Percentiles rank a stretch among this genome's conserved stretches.
phyloP scores from a whole-genome alignment of 2,888 invertebrate genomes.

The Diarsia mendica region DNA sequence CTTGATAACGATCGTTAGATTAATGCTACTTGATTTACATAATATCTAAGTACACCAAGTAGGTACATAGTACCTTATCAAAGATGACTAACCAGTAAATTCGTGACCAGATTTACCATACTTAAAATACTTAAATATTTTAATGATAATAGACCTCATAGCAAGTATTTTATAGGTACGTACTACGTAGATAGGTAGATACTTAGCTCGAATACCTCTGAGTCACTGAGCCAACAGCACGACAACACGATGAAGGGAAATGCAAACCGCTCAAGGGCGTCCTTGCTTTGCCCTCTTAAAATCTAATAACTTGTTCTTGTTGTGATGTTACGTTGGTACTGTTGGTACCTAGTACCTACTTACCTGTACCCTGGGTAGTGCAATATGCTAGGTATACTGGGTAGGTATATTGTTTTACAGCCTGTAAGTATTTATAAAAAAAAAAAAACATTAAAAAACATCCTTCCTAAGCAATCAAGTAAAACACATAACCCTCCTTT shows the following conservation, averaged over 20 bases:
- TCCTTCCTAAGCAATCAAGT: too few relatives aligned
- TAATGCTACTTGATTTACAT: neutral
- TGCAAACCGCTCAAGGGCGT: slow-evolving; percentile 58
- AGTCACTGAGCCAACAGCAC: slow-evolving; percentile 41
- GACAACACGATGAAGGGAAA: slow-evolving; percentile 28
- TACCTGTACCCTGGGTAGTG: neutral
- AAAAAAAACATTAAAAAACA: neutral
- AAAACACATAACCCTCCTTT: too few relatives aligned
- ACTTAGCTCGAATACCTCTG: slow-evolving; percentile 34
- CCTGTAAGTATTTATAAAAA: neutral
- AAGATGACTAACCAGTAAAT: slow-evolving; percentile 2
- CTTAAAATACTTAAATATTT: neutral
- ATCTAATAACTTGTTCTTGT: slow-evolving; percentile 17
- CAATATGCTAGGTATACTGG: too few relatives aligned
- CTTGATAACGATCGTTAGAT: too few relatives aligned
- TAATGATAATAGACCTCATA: neutral
- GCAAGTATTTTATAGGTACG: neutral
- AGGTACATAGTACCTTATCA: neutral
- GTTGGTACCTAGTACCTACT: neutral
- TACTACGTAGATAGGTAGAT: too few relatives aligned
- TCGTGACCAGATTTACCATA: neutral
- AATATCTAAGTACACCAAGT: neutral
- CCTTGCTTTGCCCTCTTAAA: slow-evolving; percentile 42
- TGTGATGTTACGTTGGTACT: neutral
- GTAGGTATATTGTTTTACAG: too few relatives aligned